Evolutionary conservation across 2,797 vertebrate genomes (phyloP).

Genomic region (Arremon brunneinucha): DNA sequence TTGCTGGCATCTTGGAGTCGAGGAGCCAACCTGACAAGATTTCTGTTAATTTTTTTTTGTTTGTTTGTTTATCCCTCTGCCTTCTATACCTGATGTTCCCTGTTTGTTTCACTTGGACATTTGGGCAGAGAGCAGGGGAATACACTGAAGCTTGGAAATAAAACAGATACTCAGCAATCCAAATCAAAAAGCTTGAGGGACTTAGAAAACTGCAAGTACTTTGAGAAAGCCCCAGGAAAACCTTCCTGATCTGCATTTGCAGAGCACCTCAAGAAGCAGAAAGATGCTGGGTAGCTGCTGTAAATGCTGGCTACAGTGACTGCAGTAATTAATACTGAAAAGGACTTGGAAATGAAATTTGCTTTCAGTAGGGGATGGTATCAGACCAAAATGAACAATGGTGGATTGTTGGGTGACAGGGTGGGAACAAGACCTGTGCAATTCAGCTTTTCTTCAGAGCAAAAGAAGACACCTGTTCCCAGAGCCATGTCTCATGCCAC

Average conservation of each 20-base stretch:
- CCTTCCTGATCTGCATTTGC: neutral
- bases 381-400: rapidly evolving
- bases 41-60: neutral
- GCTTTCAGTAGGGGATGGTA: neutral
- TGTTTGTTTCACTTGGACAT: neutral
- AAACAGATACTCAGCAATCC: neutral
- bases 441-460: neutral
- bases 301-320: neutral
- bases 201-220: neutral
- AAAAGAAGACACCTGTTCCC: neutral
- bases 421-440: neutral
- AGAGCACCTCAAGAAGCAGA: neutral
- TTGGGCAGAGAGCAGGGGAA: neutral
- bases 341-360: neutral
- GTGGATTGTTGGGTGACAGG: neutral
- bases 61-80: neutral
- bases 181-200: neutral
- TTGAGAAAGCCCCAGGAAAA: neutral
- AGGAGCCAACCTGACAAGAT: neutral
- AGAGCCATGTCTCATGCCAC: neutral
- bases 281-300: rapidly evolving
- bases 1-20: neutral
- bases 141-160: neutral
- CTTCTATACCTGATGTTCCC: neutral
- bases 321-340: neutral